Evolutionary conservation across 2,888 invertebrate genomes (phyloP).

Genomic region (Ectemnius continuus): DNA sequence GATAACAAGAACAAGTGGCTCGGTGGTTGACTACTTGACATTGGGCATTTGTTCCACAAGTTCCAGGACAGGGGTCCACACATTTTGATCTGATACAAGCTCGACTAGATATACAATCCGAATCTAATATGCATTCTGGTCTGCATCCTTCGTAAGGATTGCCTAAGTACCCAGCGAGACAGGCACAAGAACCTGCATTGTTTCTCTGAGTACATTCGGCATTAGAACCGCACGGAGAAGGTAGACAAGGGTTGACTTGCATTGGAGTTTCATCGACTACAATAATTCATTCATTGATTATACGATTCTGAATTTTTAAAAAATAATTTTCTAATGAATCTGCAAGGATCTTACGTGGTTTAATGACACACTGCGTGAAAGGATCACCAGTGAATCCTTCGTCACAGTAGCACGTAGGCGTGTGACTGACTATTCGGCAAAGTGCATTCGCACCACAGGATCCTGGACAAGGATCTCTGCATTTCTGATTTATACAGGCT

Average conservation of each 20-base stretch:
- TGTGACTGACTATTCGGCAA: constrained; percentile 85
- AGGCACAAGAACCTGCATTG: constrained; percentile 80
- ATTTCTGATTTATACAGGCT: constrained; percentile 87
- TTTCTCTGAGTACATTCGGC: constrained; percentile 79
- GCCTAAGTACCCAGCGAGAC: constrained; percentile 79
- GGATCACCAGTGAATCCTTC: constrained; percentile 83
- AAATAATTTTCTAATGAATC: not conserved
- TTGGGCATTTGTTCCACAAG: not conserved
- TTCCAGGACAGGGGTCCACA: not conserved
- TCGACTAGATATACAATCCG: constrained; percentile 79
- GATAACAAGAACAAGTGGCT: constrained; percentile 83
- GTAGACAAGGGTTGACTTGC: constrained; percentile 71
- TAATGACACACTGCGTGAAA: constrained; percentile 80
- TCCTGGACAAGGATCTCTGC: constrained; percentile 87
- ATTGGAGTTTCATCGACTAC: constrained; percentile 27
- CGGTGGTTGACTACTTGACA: constrained; percentile 72
- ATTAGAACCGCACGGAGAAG: constrained; percentile 79
- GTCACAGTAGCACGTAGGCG: constrained; percentile 82
- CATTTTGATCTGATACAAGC: not conserved
- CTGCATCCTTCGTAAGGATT: constrained; percentile 82
- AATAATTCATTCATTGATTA: constrained; percentile 6
- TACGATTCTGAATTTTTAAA: not conserved
- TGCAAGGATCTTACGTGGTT: constrained; percentile 62
- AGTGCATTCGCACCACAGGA: constrained; percentile 86
- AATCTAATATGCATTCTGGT: constrained; percentile 80